Base-by-base conservation (phyloP, 2,113 vertebrate species). In the Myxocyprinus asiaticus region DNA sequence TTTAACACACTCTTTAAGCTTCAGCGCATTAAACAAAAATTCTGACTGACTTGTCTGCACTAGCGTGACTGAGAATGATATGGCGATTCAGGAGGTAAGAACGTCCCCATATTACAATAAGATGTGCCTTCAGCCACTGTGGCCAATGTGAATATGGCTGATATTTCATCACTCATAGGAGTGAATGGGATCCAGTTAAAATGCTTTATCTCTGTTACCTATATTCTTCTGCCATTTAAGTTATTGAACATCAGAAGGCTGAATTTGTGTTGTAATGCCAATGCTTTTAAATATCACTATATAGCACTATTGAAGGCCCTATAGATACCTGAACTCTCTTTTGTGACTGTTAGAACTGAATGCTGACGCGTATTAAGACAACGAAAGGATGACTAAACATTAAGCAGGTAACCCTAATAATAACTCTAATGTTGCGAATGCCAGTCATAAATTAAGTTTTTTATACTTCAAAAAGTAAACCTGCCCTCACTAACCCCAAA, bases 381-480 rank as follows among this genome's bases (percentile, higher is more conserved):
- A 93, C 96, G 93, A 97, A 96, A 95, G 95, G 96, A 98, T 96
- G 96, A 96, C 95, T 98, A 96, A 96, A 97, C 96, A 90, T 94
- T 98, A 98, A 98, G 93, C 96, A 99, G 98, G 98, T 99, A 98
- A 99, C 95, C 94, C 88, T 93, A 96, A 97, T 90, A 96, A 94
- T 94, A 95, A 96, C 93, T 93, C 90, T 93, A 96, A 96, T 96
- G 93, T 95, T 95, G 92, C 93, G 88, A 95, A 94, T 96, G 95
- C 94, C 93, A 93, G 92, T 96, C 91, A 93, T 95, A 96, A 96
- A 96, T 96, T 92, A 95, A 96, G 94, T 93, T 96, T 96, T 94
- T 94, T 92, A 95, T 95, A 97, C 95, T 97, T 96, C 95, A 97
- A 97, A 99, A 99, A 98, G 97, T 98, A 98, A 98, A 98, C 97